phyloP scores from a whole-genome alignment of 1,140 invertebrate species.

The Linepithema humile region DNA sequence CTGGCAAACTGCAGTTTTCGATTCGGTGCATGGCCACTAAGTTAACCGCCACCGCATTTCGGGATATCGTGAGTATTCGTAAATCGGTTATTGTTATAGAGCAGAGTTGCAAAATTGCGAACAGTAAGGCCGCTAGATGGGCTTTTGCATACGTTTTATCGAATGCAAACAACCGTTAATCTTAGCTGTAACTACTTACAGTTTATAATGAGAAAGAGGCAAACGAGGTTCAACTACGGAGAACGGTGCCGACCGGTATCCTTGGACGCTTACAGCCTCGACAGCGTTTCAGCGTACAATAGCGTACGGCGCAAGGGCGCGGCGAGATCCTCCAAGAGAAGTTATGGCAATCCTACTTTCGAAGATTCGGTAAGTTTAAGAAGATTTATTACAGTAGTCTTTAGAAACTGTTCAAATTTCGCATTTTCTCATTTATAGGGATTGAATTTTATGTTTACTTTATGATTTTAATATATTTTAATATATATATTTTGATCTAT shows the following conservation, averaged over 20 bases:
- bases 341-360: conserved; percentile 96
- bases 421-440: background rate
- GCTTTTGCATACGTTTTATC: background rate
- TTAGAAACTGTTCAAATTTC: background rate
- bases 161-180: background rate
- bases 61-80: conserved; percentile 46
- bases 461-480: background rate
- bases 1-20: conserved; percentile 35
- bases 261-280: conserved; percentile 94
- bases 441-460: background rate
- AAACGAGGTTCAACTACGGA: conserved; percentile 89
- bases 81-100: background rate
- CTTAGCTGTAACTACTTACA: conserved; percentile 76
- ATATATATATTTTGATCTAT: background rate
- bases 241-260: conserved; percentile 94
- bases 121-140: conserved; percentile 13
- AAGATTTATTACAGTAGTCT: background rate
- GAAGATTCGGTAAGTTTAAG: conserved; percentile 91
- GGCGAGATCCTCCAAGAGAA: conserved; percentile 92
- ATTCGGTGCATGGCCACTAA: conserved; percentile 47
- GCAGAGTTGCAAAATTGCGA: background rate
- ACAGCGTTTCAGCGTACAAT: conserved; percentile 94
- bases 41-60: conserved; percentile 48
- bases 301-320: conserved; percentile 90
- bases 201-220: conserved; percentile 90